Percentiles rank a stretch among this genome's conserved stretches.
These are phyloP conservation scores for Heliconius charithonia DNA, from an alignment of 2,888 invertebrate genomes.

Conservation along the genomic window DNA sequence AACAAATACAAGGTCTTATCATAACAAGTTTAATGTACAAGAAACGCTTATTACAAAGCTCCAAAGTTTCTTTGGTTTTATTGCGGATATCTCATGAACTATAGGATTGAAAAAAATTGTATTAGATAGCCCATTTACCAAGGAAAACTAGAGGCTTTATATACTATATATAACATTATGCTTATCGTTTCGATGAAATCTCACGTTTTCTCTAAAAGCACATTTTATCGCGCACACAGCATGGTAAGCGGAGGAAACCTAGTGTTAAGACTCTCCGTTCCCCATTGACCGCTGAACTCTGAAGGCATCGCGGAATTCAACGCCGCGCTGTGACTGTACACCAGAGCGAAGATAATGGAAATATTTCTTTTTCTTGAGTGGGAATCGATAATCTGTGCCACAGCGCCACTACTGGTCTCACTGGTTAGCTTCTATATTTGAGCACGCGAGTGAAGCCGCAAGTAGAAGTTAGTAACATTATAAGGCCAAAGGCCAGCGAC, in stretches of 20 bases:
- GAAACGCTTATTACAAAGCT: neutral
- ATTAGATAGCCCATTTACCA: no score
- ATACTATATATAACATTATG: neutral
- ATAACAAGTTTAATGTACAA: constrained; percentile 1
- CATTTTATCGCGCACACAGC: neutral
- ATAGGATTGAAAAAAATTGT: neutral
- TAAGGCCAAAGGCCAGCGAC: neutral
- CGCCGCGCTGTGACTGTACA: no score
- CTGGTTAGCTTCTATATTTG: no score
- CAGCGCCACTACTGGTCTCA: neutral
- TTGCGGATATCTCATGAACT: neutral
- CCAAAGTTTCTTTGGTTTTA: no score
- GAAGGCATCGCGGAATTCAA: no score
- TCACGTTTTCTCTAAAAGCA: neutral
- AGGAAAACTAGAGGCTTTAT: neutral
- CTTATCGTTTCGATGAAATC: neutral
- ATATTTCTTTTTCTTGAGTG: no score
- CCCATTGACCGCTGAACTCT: no score
- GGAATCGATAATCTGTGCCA: no score
- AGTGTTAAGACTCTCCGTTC: neutral
- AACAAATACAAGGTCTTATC: constrained; percentile 13
- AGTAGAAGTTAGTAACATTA: neutral
- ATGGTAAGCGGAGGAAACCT: neutral
- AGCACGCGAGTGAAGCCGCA: neutral
- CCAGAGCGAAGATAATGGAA: no score